Evolutionary conservation across 2,888 invertebrate species (phyloP).

Genomic region (Gryllus longicercus): DNA sequence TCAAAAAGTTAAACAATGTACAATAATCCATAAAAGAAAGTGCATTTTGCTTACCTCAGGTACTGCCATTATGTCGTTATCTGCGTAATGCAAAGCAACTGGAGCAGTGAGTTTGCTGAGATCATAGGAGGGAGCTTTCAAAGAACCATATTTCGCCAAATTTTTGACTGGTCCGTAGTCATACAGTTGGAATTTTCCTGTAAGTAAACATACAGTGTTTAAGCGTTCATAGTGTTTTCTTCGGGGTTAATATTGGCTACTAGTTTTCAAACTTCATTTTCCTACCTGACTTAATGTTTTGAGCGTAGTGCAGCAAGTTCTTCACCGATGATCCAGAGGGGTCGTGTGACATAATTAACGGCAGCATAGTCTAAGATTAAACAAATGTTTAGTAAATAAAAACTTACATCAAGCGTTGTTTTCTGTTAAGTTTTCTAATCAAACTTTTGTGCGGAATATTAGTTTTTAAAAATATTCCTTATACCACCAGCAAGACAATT

Average conservation of each 20-base stretch:
- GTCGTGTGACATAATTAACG: slow-evolving; percentile 62
- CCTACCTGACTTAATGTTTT: slow-evolving; percentile 45
- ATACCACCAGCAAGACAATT: too few relatives aligned
- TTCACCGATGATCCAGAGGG: slow-evolving; percentile 68
- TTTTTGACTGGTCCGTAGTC: slow-evolving; percentile 46
- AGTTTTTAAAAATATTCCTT: too few relatives aligned
- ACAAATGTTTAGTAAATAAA: too few relatives aligned
- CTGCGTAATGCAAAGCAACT: slow-evolving; percentile 62
- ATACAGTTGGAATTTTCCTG: slow-evolving; percentile 45
- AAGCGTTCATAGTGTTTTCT: too few relatives aligned
- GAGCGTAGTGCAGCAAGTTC: slow-evolving; percentile 70
- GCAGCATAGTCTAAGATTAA: slow-evolving; percentile 59
- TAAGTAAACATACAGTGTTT: too few relatives aligned
- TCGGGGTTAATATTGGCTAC: too few relatives aligned
- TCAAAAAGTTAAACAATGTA: not conserved
- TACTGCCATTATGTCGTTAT: slow-evolving; percentile 61
- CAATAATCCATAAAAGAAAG: not conserved
- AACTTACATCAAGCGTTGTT: too few relatives aligned
- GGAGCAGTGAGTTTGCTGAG: slow-evolving; percentile 55
- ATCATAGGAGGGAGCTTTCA: slow-evolving; percentile 50
- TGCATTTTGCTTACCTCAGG: slow-evolving; percentile 36
- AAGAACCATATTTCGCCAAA: slow-evolving; percentile 42
- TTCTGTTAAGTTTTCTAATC: too few relatives aligned
- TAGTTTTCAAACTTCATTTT: too few relatives aligned
- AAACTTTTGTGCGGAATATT: too few relatives aligned